Percentiles rank a stretch among this genome's conserved stretches.
These are phyloP conservation scores for Varanus komodoensis DNA, from an alignment of 2,113 vertebrate species.

Conservation along the genomic window DNA sequence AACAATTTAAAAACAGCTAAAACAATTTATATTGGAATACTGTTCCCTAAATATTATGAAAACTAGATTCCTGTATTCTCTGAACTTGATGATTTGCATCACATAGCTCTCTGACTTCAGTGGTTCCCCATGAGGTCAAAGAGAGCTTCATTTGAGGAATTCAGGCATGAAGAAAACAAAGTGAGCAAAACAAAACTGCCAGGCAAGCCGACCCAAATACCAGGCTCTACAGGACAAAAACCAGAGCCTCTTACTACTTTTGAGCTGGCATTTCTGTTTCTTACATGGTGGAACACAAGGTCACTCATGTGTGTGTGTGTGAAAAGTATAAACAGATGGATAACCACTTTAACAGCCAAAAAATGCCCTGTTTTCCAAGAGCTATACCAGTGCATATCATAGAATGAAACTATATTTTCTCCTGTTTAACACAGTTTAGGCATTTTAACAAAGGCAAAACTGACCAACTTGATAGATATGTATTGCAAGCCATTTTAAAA, in stretches of 20 bases:
- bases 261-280: slow-evolving; percentile 73
- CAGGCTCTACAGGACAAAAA: slow-evolving; percentile 74
- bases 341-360: slow-evolving; percentile 64
- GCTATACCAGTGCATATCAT: slow-evolving; percentile 56
- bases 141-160: slow-evolving; percentile 16
- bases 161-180: slow-evolving; percentile 51
- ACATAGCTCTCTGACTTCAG: slow-evolving; percentile 3
- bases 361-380: slow-evolving; percentile 61
- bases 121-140: not conserved
- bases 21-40: no score
- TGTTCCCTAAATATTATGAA: no score
- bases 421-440: slow-evolving; percentile 58
- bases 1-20: no score
- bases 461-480: slow-evolving; percentile 52
- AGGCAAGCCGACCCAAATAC: slow-evolving; percentile 65
- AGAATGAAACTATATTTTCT: slow-evolving; percentile 52
- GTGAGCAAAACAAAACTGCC: slow-evolving; percentile 61
- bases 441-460: slow-evolving; percentile 50
- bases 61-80: no score
- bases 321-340: slow-evolving; percentile 73
- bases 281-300: slow-evolving; percentile 68
- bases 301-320: slow-evolving; percentile 56
- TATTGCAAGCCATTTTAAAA: not conserved
- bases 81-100: slow-evolving; percentile 9
- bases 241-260: slow-evolving; percentile 71